phyloP scores from a whole-genome alignment of 1,140 invertebrate genomes.

The Hycleus cichorii region DNA sequence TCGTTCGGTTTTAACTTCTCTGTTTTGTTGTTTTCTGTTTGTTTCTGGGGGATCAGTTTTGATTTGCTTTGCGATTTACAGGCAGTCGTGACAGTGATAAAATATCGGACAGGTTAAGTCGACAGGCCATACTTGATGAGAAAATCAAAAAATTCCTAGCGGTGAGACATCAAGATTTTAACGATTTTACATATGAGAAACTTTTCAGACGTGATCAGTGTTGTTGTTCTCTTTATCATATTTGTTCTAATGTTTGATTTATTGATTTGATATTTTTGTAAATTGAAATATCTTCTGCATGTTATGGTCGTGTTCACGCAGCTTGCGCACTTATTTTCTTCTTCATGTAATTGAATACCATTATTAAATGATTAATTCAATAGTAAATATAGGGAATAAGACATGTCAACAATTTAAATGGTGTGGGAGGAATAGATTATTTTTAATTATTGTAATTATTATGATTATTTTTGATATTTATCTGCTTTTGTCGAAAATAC shows the following conservation, averaged over 20 bases:
- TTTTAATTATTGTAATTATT: too few relatives aligned
- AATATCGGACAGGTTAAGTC: constrained; percentile 59
- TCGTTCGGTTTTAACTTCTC: neutral
- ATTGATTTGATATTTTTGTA: constrained; percentile 12
- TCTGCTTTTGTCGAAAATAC: too few relatives aligned
- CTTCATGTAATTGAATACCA: constrained; percentile 19
- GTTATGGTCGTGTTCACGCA: constrained; percentile 27
- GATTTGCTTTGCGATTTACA: constrained; percentile 29
- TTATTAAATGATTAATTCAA: too few relatives aligned
- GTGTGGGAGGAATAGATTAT: too few relatives aligned
- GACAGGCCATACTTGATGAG: constrained; percentile 81
- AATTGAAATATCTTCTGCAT: constrained; percentile 18
- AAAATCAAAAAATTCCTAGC: constrained; percentile 92
- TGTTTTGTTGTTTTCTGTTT: neutral
- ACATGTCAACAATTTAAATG: too few relatives aligned
- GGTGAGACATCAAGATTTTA: constrained; percentile 53
- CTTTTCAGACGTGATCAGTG: constrained; percentile 21
- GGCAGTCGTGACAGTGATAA: constrained; percentile 52
- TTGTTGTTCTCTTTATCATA: constrained; percentile 3
- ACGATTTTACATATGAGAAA: neutral
- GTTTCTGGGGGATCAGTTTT: constrained; percentile 3
- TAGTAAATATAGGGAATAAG: too few relatives aligned
- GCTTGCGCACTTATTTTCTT: constrained; percentile 26
- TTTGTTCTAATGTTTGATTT: constrained; percentile 10
- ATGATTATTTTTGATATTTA: too few relatives aligned